Conservation (phyloP, 2,113 vertebrate species). For the Chelonoidis abingdonii region DNA sequence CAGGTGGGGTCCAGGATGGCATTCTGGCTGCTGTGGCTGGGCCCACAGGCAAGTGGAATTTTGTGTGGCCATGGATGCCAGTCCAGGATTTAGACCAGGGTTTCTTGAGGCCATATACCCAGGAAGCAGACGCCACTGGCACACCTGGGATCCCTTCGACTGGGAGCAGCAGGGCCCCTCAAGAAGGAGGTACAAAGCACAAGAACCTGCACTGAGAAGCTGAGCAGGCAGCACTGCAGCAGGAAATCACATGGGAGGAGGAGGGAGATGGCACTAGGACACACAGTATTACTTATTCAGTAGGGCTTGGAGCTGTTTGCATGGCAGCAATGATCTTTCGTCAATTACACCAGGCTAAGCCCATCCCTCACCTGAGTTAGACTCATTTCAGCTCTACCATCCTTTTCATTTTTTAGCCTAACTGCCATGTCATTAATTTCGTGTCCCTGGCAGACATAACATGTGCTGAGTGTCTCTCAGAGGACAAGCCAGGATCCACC, state of each 20-base stretch:
- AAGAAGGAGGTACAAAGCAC: neutral
- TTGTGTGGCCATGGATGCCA: neutral
- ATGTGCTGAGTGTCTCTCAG: neutral
- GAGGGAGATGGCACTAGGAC: neutral
- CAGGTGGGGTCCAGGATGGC: neutral
- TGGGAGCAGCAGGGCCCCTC: neutral
- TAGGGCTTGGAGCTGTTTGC: neutral
- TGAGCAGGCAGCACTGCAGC: neutral
- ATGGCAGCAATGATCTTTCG: rapidly evolving
- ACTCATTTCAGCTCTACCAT: neutral
- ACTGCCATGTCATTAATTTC: neutral
- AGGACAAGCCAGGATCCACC: rapidly evolving
- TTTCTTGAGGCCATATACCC: neutral
- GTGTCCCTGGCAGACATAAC: neutral
- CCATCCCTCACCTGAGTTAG: neutral
- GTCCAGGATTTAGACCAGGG: neutral
- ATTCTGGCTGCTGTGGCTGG: neutral
- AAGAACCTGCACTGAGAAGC: neutral
- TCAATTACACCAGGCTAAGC: neutral
- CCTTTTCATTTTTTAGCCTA: neutral
- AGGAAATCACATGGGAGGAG: neutral
- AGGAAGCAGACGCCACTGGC: neutral
- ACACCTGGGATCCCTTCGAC: neutral
- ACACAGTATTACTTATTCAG: neutral
- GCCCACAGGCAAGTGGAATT: neutral